Conservation (phyloP, 2,888 invertebrate genomes). For the Plagodis dolabraria region DNA sequence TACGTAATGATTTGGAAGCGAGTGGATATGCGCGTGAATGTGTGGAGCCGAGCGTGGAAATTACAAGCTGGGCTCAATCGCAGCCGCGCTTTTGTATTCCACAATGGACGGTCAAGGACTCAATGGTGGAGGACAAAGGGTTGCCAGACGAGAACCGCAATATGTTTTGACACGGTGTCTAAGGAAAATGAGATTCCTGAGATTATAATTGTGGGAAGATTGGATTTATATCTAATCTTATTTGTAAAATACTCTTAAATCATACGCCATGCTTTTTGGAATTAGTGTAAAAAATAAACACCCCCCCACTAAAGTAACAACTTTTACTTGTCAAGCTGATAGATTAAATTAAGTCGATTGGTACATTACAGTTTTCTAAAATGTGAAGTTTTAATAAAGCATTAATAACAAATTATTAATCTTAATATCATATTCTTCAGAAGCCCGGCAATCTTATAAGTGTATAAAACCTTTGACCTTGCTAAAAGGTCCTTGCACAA, state of each 20-base stretch:
- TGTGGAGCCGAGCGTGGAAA: constrained; percentile 78
- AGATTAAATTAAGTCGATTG: too few species aligned
- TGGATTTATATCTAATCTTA: neutral
- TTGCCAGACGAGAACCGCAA: constrained; percentile 52
- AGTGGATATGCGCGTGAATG: constrained; percentile 78
- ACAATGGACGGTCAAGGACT: constrained; percentile 82
- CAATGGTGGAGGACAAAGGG: constrained; percentile 73
- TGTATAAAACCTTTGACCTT: constrained; percentile 17
- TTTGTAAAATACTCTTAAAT: too few species aligned
- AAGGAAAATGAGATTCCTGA: constrained; percentile 7
- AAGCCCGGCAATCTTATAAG: neutral
- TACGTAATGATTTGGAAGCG: constrained; percentile 83
- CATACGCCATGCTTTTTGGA: too few species aligned
- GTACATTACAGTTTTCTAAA: neutral
- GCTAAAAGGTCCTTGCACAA: constrained; percentile 21
- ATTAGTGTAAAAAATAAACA: too few species aligned
- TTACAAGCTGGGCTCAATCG: constrained; percentile 77
- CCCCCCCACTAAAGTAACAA: too few species aligned
- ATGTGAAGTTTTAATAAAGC: neutral
- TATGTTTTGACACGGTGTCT: constrained; percentile 38
- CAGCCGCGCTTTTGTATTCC: constrained; percentile 74
- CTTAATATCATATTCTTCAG: neutral
- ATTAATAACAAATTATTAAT: neutral
- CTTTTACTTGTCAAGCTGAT: too few species aligned
- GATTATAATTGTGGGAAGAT: neutral